Base-by-base conservation (phyloP, 1,140 invertebrate genomes). In the Brevipalpus yothersi region DNA sequence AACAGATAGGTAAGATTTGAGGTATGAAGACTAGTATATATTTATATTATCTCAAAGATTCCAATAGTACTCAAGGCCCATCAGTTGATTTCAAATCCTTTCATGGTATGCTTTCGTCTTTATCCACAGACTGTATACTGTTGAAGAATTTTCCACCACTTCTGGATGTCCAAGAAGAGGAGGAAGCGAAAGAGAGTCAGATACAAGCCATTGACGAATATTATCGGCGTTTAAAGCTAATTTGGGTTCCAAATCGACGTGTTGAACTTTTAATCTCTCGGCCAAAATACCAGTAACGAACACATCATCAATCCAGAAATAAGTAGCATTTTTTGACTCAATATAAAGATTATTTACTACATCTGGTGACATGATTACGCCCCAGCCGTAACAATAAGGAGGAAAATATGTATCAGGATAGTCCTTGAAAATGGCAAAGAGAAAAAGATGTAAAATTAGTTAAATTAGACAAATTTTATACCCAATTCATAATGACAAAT, bases 261-360 rank as follows among this genome's bases (percentile, higher is more conserved):
- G 69, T 58, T 73, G 70, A 42, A 86, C 74, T 45, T 73, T 71
- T 40, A 78, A 66, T 56, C 75, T 69, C 49, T 78, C 68, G 5
- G 80, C 74, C 54, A 87, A 71, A 58, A 84, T 76, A 11, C 85
- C 86, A 15, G 84, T 86, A 0, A 89, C 67, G 68, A 78, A 80
- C 8, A 84, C 78, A 69, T 89, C 85, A 69, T 89, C 85, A 60
- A 88, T 85, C 84, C 84, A 88, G 71, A 88, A 86, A 64, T 80
- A 82, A 17, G 74, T 68, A 23, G 70, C 64, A 21, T 59, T 56
- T 53, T 58, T 53, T 47, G 67, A 64, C 39, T 62, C 41, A 4
- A 61, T 23, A 53, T 70, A 71, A 51, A 75, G 63, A 15, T 63
- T 60, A 43, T 62, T 63, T 1, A 69, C 66, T 47, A 73, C 63